phyloP scores from a whole-genome alignment of 1,140 invertebrate genomes.

The Penaeus vannamei region DNA sequence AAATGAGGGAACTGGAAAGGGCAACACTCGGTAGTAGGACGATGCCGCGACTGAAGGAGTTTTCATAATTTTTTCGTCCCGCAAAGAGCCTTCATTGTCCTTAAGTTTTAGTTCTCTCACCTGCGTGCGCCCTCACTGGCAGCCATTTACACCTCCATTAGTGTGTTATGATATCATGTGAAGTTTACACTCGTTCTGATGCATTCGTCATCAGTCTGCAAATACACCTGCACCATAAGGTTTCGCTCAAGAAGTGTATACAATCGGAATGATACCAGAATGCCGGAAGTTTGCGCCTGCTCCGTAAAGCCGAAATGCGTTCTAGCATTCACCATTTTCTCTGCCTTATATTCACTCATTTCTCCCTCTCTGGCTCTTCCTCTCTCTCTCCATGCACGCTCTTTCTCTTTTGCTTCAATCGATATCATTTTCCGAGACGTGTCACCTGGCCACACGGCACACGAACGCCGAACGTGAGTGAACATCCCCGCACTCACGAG shows the following conservation, averaged over 20 bases:
- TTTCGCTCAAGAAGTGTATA: conserved; percentile 39
- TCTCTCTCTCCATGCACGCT: too few relatives aligned
- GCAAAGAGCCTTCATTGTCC: neutral
- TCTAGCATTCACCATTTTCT: conserved; percentile 51
- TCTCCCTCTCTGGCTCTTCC: too few relatives aligned
- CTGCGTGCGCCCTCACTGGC: neutral
- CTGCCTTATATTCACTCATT: neutral
- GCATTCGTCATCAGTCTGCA: neutral
- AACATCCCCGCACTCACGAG: too few relatives aligned
- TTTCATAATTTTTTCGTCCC: conserved; percentile 48
- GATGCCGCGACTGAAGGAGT: conserved; percentile 11
- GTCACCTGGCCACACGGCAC: too few relatives aligned
- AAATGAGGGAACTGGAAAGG: conserved; percentile 46
- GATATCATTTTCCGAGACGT: too few relatives aligned
- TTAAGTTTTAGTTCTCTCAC: neutral
- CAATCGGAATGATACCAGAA: conserved; percentile 50
- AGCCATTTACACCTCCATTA: neutral
- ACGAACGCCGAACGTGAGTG: too few relatives aligned
- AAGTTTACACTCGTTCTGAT: neutral
- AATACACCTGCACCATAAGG: neutral
- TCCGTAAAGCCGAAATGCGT: conserved; percentile 33
- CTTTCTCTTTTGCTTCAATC: too few relatives aligned
- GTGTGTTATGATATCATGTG: neutral
- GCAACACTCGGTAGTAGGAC: conserved; percentile 39
- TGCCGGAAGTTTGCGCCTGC: conserved; percentile 60